Base-by-base conservation (phyloP, 2,113 vertebrate species). In the Phaethon lepturus region DNA sequence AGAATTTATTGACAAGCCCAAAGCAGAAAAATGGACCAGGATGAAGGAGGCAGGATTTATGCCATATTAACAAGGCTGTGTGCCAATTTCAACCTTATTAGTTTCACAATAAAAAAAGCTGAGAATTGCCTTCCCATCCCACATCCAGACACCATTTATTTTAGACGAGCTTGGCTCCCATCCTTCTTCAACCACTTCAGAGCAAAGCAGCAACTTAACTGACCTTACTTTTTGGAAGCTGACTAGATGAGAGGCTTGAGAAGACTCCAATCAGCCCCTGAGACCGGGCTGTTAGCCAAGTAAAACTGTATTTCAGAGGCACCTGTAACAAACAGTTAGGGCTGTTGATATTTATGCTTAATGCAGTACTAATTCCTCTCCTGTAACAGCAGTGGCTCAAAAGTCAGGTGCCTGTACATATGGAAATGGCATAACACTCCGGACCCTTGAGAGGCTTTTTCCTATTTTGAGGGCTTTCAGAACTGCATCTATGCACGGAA, bases 1-100 rank as follows among this genome's bases (percentile, higher is more conserved):
- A 82, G 47, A 93, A 97, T 95, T 93, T 94, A 97, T 90, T 69
- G 93, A 94, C 47, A 50, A 95, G 72, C 28, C 45, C 60, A 77
- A 31, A 67, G 88, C 89, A 93, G 64, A 94, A 67, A 63, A 94
- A 94, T 2, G 4, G 59, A 50, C 17, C 15, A 53, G 73, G 86
- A 77, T 20, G 88, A 84, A 84, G 68, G 60, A 67, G 63, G 64
- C n/a, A 94, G 35, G 82, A 96, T 97, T 94, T 94, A 95, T 96
- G 59, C 67, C 94, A 62, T 78, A 92, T 94, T 95, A 95, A 96
- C 72, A 88, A 92, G 86, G 80, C 90, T 64, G 19, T 16, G 45
- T 50, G 77, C 84, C 93, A 95, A 82, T 88, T 96, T 87, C 72
- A 86, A 66, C 83, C 75, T 81, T 90, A 86, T 94, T 96, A 97